Percentiles rank a stretch among this genome's conserved stretches.
phyloP scores from a whole-genome alignment of 2,113 vertebrate genomes.

The Corythornis vintsioides region DNA sequence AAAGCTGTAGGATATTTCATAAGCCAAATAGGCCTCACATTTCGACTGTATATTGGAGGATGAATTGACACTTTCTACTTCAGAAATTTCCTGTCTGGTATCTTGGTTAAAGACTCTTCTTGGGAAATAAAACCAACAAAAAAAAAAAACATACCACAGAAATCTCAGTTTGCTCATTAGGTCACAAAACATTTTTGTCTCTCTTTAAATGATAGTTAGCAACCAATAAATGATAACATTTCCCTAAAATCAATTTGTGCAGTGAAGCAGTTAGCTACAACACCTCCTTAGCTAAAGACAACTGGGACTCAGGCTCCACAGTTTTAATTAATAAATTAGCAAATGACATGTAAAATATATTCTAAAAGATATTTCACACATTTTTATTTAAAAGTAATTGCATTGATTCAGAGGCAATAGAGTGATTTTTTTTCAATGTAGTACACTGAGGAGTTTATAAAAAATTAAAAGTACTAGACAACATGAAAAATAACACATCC shows the following conservation, averaged over 20 bases:
- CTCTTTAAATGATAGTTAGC: not conserved
- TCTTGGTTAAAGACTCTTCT: not conserved
- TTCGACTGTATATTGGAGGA: not conserved
- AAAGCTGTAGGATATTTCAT: not conserved
- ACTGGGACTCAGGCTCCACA: not conserved
- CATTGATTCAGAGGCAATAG: not conserved
- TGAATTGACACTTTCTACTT: not conserved
- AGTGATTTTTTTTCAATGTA: not conserved
- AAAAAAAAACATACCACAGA: not conserved
- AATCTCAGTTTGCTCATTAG: not conserved
- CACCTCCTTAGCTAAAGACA: not conserved
- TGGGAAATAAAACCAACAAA: not conserved
- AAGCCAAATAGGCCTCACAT: not conserved
- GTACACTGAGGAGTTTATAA: not conserved
- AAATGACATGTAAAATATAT: not conserved
- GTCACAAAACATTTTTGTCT: not conserved
- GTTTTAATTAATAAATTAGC: slow-evolving; percentile 30
- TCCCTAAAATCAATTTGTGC: slow-evolving; percentile 8
- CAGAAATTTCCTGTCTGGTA: not conserved
- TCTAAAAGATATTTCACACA: not conserved
- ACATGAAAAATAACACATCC: not conserved
- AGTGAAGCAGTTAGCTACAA: not conserved
- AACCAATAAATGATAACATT: slow-evolving; percentile 2
- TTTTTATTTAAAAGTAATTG: not conserved
- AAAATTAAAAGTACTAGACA: not conserved